Conservation (phyloP, 2,888 invertebrate genomes). For the Brachyopa scutellaris region DNA sequence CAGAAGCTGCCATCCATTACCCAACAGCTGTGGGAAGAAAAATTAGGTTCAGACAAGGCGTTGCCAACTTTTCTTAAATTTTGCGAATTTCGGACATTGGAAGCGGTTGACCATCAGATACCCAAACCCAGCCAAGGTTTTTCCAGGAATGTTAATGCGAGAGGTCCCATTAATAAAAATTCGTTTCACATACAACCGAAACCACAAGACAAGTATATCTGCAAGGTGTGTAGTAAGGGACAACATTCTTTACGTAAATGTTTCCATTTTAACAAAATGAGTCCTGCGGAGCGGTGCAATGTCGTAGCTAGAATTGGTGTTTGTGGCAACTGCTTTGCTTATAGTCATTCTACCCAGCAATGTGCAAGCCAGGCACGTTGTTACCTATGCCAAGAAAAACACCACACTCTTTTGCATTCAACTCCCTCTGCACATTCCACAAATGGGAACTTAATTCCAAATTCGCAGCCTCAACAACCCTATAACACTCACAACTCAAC, state of each 20-base stretch:
- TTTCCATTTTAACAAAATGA: too few species aligned
- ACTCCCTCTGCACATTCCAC: not conserved
- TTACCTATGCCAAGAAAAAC: conserved; percentile 9
- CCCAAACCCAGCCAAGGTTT: not conserved
- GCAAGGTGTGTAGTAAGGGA: conserved; percentile 27
- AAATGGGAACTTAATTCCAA: not conserved
- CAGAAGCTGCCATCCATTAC: too few species aligned
- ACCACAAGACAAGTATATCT: not conserved
- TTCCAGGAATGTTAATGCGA: not conserved
- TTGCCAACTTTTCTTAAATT: too few species aligned
- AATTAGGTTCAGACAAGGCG: too few species aligned
- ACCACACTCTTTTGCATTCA: conserved; percentile 5
- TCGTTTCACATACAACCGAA: conserved; percentile 7
- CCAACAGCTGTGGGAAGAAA: too few species aligned
- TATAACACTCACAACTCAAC: not conserved
- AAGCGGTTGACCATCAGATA: conserved; percentile 15
- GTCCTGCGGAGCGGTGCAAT: too few species aligned
- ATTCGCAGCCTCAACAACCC: not conserved
- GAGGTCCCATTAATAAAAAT: too few species aligned
- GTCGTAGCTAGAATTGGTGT: too few species aligned
- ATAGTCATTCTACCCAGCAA: too few species aligned
- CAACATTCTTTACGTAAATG: too few species aligned
- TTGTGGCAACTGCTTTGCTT: too few species aligned
- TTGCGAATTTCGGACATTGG: conserved; percentile 26
- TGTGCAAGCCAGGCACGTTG: conserved; percentile 2